These are phyloP conservation scores for Chaenogobius annularis DNA, from an alignment of 2,113 vertebrate species.

Conservation along the genomic window DNA sequence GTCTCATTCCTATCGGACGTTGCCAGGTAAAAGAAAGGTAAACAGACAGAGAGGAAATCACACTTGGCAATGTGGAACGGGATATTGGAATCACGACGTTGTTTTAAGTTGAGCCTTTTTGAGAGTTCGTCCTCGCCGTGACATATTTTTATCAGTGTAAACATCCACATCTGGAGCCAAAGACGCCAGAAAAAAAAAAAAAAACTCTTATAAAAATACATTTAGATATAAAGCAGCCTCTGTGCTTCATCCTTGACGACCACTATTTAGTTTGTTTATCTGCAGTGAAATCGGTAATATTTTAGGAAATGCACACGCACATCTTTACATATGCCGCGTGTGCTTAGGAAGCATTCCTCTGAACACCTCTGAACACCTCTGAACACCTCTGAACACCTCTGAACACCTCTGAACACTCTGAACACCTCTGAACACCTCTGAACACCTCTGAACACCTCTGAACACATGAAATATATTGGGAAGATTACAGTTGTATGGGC, in stretches of 20 bases:
- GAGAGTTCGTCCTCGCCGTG: constrained; percentile 34
- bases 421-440: too few species aligned
- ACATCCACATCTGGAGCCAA: constrained; percentile 56
- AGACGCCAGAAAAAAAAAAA: constrained; percentile 67
- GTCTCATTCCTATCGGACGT: constrained; percentile 78
- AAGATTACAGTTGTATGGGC: too few species aligned
- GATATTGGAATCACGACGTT: constrained; percentile 64
- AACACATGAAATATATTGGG: too few species aligned
- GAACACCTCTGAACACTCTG: background rate
- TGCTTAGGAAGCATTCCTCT: background rate
- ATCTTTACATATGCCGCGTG: constrained; percentile 20
- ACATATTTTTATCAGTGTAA: constrained; percentile 62
- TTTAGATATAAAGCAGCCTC: constrained; percentile 64
- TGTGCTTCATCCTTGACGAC: constrained; percentile 31
- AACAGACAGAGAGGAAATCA: constrained; percentile 49
- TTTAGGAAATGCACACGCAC: constrained; percentile 29
- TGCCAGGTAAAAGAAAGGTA: constrained; percentile 59
- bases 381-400: too few species aligned
- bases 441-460: too few species aligned
- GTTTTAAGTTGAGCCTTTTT: constrained; percentile 39
- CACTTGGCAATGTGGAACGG: constrained; percentile 46
- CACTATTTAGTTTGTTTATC: constrained; percentile 30
- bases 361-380: background rate
- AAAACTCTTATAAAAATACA: constrained; percentile 75
- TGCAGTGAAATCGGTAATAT: constrained; percentile 21